Evolutionary conservation across 2,888 invertebrate genomes (phyloP).

Genomic region (Heteropelma amictum): DNA sequence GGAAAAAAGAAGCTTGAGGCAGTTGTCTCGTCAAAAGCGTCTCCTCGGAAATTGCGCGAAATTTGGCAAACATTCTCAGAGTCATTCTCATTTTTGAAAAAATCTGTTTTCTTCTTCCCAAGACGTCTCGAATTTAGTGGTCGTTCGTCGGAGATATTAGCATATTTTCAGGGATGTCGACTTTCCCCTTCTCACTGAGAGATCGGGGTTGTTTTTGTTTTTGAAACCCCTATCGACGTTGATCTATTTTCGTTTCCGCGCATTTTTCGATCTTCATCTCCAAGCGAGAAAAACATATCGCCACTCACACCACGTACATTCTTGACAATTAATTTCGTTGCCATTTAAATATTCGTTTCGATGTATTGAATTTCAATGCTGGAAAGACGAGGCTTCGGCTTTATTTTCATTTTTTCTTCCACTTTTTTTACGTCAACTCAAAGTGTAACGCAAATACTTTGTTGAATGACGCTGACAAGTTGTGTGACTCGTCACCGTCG

Average conservation of each 20-base stretch:
- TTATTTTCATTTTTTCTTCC: neutral
- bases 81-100: neutral
- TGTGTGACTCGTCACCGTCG: no score
- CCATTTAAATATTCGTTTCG: neutral
- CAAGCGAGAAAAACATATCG: no score
- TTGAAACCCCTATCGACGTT: neutral
- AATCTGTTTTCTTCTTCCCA: neutral
- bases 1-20: neutral
- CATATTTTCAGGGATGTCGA: constrained; percentile 36
- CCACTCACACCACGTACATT: neutral
- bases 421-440: neutral
- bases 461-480: no score
- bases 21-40: no score
- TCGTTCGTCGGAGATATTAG: neutral
- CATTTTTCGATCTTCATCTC: neutral
- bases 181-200: neutral
- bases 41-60: neutral
- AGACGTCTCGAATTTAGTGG: neutral
- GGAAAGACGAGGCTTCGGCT: no score
- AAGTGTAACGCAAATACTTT: no score
- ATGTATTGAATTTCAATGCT: neutral
- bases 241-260: neutral
- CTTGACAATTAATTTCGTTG: neutral
- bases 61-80: neutral
- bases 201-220: neutral